Base-by-base conservation (phyloP, 64 coral and sea anemone genomes). In the Catalaphyllia jardinei region DNA sequence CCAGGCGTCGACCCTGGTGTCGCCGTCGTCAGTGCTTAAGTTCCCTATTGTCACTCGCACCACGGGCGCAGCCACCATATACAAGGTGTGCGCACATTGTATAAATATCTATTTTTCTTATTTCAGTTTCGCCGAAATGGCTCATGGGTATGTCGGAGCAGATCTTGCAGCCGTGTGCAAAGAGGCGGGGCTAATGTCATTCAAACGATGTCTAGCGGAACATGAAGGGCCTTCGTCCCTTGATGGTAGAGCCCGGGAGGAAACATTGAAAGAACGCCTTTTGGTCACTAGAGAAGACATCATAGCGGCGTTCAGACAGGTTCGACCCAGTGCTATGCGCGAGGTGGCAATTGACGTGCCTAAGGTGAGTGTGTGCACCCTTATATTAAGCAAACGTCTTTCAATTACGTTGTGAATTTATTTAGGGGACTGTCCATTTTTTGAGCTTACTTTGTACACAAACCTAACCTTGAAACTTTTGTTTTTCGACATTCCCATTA, bases 121-220 rank as follows among this genome's bases (percentile, higher is more conserved):
- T 35, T 61, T 31, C 31, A 99, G 97, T 16, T 91, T 99, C 69
- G 91, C 94, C 30, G 97, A 99, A 9, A 93, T 71, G 25, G 94
- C 97, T 7, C 94, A 99, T 89, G 97, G 97, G 35, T 99, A 93
- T 59, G 97, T 99, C 19, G 97, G 97, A 87, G 97, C 97, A 71
- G 97, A 99, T 85, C 88, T 99, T 46, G 73, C 94, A 25, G 97
- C 94, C 8, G 97, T 95, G 69, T 92, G 94, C 35, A 99, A 99
- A 69, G 97, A 99, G 72, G 97, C 97, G 25, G 90, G 93, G 10
- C 86, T 99, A 18, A 38, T 78, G 60, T 88, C 94, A 69, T 95
- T 99, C 30, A 99, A 93, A 74, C 95, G 95, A 28, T 96, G 91
- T 30, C 71, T 96, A 62, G 83, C n/a, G 28, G 89, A 82, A 50